Conservation (phyloP, 2,113 vertebrate species). For the Otus sunia region DNA sequence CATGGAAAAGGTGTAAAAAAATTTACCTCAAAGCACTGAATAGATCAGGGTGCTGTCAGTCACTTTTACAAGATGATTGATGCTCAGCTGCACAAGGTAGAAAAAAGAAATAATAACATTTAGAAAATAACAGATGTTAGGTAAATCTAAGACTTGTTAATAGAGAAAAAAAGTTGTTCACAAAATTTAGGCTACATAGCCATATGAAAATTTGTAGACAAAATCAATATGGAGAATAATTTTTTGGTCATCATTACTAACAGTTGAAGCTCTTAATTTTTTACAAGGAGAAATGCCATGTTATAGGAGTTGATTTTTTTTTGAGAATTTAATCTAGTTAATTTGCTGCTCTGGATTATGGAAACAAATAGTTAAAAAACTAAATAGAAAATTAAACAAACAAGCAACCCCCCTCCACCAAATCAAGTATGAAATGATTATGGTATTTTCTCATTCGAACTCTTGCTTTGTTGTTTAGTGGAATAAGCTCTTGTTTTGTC, state of each 20-base stretch:
- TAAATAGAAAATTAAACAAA: neutral
- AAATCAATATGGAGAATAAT: neutral
- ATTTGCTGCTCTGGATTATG: neutral
- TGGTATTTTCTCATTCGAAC: neutral
- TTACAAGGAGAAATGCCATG: neutral
- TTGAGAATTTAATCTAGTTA: neutral
- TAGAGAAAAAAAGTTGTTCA: neutral
- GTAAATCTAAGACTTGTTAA: neutral
- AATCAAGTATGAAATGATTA: neutral
- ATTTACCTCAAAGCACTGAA: neutral
- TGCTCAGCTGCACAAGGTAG: neutral
- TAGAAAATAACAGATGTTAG: neutral
- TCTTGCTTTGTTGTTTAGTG: neutral
- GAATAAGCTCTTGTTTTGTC: neutral
- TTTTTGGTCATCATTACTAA: neutral
- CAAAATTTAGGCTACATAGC: neutral
- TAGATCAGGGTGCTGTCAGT: neutral
- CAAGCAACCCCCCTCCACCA: rapidly evolving
- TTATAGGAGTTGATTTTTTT: neutral
- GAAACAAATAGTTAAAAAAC: neutral
- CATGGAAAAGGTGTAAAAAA: neutral
- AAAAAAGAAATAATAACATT: neutral
- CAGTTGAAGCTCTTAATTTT: neutral
- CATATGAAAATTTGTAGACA: neutral
- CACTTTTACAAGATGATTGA: neutral